phyloP scores from a whole-genome alignment of 2,888 invertebrate genomes.

The Melanostoma mellinum region DNA sequence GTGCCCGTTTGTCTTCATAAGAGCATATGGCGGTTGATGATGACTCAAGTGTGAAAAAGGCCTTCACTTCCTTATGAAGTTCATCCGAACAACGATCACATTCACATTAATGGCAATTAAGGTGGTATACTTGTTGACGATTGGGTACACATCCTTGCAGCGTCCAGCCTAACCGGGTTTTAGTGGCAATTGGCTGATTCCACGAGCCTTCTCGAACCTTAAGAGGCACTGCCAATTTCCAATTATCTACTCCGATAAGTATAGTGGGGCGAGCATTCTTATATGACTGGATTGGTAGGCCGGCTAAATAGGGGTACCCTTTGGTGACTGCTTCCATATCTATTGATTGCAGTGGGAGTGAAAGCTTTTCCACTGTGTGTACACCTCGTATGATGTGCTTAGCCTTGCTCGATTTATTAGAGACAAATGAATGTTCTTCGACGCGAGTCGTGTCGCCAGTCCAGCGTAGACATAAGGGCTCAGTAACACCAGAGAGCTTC shows the following conservation, averaged over 20 bases:
- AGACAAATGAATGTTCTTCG: conserved; percentile 14
- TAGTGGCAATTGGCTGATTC: conserved; percentile 55
- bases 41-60: conserved; percentile 52
- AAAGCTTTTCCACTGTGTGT: conserved; percentile 36
- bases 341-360: conserved; percentile 24
- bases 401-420: neutral
- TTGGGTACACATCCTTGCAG: conserved; percentile 48
- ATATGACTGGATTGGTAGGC: conserved; percentile 14
- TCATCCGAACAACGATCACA: conserved; percentile 41
- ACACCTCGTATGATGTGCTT: conserved; percentile 20
- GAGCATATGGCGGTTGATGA: conserved; percentile 53
- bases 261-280: conserved; percentile 28
- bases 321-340: conserved; percentile 1
- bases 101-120: conserved; percentile 57
- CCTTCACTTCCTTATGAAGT: conserved; percentile 59
- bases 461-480: conserved; percentile 35
- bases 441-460: conserved; percentile 35
- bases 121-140: neutral
- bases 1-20: conserved; percentile 52
- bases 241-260: conserved; percentile 46
- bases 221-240: conserved; percentile 40
- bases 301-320: conserved; percentile 1
- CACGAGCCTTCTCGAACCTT: conserved; percentile 47
- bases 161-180: conserved; percentile 59
- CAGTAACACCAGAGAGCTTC: conserved; percentile 4